Evolutionary conservation across 2,797 vertebrate genomes (phyloP).

Genomic region (Anomalospiza imberbis): DNA sequence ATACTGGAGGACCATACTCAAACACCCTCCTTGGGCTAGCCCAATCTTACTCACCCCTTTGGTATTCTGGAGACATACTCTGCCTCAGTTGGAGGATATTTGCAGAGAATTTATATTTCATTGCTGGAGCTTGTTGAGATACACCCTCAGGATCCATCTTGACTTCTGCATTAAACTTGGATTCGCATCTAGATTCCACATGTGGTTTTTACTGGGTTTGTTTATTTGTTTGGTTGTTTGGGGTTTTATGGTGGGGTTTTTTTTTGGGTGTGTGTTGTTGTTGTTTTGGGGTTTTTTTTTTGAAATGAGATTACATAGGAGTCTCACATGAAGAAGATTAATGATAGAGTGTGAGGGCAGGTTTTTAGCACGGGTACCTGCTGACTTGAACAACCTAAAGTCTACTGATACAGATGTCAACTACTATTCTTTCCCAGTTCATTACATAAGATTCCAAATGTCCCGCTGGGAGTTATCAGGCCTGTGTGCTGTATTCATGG

Average conservation of each 20-base stretch:
- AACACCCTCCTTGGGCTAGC: neutral
- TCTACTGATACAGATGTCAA: neutral
- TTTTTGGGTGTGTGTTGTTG: neutral
- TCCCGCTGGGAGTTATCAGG: neutral
- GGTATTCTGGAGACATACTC: neutral
- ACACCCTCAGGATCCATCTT: neutral
- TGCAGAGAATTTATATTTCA: neutral
- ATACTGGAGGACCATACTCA: neutral
- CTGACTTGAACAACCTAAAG: neutral
- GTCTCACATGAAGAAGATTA: neutral
- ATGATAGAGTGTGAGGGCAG: rapidly evolving
- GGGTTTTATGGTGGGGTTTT: too few species aligned
- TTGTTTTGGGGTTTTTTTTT: too few species aligned
- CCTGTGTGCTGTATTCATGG: neutral
- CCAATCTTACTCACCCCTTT: neutral
- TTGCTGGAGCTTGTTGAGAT: neutral
- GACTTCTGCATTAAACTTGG: neutral
- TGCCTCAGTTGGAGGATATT: neutral
- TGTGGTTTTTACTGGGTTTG: neutral
- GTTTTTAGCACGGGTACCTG: neutral
- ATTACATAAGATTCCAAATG: neutral
- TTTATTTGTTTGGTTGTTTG: neutral
- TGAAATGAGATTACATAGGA: neutral
- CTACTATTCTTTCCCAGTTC: neutral
- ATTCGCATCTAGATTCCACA: neutral